Percentiles rank a stretch among this genome's conserved stretches.
phyloP scores from a whole-genome alignment of 2,888 invertebrate genomes.

The Hybos culiciformis region DNA sequence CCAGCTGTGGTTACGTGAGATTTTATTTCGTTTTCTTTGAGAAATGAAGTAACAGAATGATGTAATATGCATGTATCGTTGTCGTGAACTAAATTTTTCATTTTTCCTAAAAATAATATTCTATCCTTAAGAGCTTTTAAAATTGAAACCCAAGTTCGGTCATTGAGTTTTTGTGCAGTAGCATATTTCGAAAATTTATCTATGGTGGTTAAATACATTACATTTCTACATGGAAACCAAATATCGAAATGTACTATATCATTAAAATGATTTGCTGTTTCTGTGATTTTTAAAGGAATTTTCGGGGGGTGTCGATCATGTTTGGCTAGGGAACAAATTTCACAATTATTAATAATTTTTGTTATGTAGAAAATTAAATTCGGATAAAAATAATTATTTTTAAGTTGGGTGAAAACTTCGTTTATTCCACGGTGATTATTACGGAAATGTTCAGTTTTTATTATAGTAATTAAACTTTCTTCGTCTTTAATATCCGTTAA shows the following conservation, averaged over 20 bases:
- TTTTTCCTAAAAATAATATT: slow-evolving; percentile 5
- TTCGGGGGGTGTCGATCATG: background rate
- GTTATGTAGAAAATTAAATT: slow-evolving; percentile 6
- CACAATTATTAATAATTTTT: slow-evolving; percentile 8
- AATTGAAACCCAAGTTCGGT: slow-evolving; percentile 7
- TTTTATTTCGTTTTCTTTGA: slow-evolving; percentile 6
- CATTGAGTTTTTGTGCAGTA: background rate
- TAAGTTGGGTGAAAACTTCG: slow-evolving; percentile 7
- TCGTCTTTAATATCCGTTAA: slow-evolving; percentile 6
- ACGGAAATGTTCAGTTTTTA: slow-evolving; percentile 5
- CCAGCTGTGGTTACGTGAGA: slow-evolving; percentile 7
- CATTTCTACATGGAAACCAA: slow-evolving; percentile 5
- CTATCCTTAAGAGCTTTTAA: slow-evolving; percentile 2
- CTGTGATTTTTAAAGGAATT: background rate
- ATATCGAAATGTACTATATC: slow-evolving; percentile 6
- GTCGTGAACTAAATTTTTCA: background rate
- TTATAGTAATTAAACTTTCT: background rate
- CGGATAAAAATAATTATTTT: slow-evolving; percentile 4
- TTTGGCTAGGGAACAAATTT: slow-evolving; percentile 6
- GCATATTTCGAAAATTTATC: slow-evolving; percentile 8
- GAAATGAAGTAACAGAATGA: slow-evolving; percentile 1
- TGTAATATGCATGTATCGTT: slow-evolving; percentile 3
- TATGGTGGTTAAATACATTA: slow-evolving; percentile 6
- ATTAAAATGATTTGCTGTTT: slow-evolving; percentile 2
- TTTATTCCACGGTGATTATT: slow-evolving; percentile 8